phyloP scores from a whole-genome alignment of 1,140 invertebrate genomes.

The Pseudomyrmex dendroicus region DNA sequence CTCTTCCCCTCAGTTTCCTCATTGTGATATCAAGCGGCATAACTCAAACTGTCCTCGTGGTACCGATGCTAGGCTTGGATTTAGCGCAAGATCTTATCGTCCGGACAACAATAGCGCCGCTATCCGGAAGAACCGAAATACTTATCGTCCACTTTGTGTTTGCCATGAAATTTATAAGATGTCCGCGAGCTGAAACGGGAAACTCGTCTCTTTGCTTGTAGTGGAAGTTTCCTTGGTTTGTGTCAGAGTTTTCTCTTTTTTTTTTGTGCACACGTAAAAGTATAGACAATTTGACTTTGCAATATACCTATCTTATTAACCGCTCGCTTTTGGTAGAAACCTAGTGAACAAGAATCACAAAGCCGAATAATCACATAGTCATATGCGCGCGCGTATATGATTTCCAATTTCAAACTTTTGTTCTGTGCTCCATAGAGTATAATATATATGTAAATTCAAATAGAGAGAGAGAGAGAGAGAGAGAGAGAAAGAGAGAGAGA shows the following conservation, averaged over 20 bases:
- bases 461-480: no score
- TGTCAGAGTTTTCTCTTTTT: slow-evolving; percentile 3
- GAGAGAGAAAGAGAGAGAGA: no score
- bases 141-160: slow-evolving; percentile 70
- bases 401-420: not conserved
- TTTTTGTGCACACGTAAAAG: no score
- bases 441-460: slow-evolving; percentile 19
- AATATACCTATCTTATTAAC: not conserved
- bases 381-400: not conserved
- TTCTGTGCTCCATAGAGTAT: not conserved
- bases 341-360: no score
- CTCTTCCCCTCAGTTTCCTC: slow-evolving; percentile 57
- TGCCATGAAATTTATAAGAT: slow-evolving; percentile 70
- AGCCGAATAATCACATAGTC: not conserved
- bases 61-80: slow-evolving; percentile 71
- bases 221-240: not conserved
- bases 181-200: slow-evolving; percentile 34
- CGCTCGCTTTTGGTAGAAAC: no score
- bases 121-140: slow-evolving; percentile 68
- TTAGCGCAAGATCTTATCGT: slow-evolving; percentile 78
- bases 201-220: not conserved
- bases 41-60: slow-evolving; percentile 72
- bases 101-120: slow-evolving; percentile 76
- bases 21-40: slow-evolving; percentile 71
- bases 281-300: no score